Evolutionary conservation across 2,113 vertebrate species (phyloP).

Genomic region (Gnathonemus longibarbis): DNA sequence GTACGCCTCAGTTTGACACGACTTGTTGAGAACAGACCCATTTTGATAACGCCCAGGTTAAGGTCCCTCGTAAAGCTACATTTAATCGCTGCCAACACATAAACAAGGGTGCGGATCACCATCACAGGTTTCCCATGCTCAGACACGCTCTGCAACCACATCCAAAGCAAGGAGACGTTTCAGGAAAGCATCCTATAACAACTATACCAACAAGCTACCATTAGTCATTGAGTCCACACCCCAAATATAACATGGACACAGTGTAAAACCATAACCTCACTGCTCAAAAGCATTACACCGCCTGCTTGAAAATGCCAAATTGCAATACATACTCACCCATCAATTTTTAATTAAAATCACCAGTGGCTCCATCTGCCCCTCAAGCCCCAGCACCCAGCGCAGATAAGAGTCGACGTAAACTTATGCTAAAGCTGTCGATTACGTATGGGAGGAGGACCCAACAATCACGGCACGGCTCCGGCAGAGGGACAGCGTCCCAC

Average conservation of each 20-base stretch:
- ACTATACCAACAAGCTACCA: not conserved
- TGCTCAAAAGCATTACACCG: not conserved
- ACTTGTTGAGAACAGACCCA: not conserved
- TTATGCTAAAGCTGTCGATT: not conserved
- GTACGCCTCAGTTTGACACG: not conserved
- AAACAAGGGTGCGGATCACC: not conserved
- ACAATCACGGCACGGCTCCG: not conserved
- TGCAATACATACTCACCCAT: not conserved
- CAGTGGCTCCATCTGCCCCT: not conserved
- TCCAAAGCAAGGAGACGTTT: not conserved
- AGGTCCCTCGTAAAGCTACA: not conserved
- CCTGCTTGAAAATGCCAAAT: not conserved
- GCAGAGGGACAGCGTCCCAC: too few species aligned
- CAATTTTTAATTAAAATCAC: not conserved
- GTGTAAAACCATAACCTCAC: not conserved
- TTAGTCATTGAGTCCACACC: not conserved
- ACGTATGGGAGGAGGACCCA: not conserved
- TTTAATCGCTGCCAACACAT: not conserved
- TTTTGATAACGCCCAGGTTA: not conserved
- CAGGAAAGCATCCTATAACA: not conserved
- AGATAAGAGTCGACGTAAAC: not conserved
- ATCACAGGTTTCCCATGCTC: not conserved
- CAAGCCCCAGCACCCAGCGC: not conserved
- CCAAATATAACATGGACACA: not conserved
- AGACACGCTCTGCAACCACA: not conserved